phyloP scores from a whole-genome alignment of 2,797 vertebrate genomes.

The Helarctos malayanus region DNA sequence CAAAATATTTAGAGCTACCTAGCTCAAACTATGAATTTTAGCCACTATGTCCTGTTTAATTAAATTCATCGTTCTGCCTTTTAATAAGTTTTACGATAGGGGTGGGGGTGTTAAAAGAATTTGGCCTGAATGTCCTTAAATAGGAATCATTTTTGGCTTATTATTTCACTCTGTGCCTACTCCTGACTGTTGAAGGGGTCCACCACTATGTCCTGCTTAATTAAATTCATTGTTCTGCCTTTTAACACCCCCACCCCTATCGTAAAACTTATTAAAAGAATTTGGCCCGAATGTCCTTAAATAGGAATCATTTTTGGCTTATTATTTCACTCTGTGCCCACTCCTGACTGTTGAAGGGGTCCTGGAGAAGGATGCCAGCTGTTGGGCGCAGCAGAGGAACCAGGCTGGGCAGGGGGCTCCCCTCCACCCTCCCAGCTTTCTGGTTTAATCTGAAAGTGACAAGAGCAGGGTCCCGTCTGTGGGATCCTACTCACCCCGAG shows the following conservation, averaged over 20 bases:
- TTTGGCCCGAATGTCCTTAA: not conserved
- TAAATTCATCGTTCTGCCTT: not conserved
- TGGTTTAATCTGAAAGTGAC: too few relatives aligned
- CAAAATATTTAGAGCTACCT: not conserved
- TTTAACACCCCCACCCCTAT: too few relatives aligned
- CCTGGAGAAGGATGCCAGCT: not conserved
- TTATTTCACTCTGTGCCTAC: too few relatives aligned
- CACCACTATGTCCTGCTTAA: not conserved
- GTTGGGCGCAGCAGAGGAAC: not conserved
- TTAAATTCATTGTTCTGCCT: not conserved
- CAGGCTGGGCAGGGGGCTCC: accelerated
- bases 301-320: not conserved
- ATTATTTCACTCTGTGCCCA: too few relatives aligned
- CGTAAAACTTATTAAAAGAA: too few relatives aligned
- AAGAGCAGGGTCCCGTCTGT: not conserved
- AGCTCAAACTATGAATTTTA: not conserved
- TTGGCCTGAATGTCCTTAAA: too few relatives aligned
- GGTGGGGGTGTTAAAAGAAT: too few relatives aligned
- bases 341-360: not conserved
- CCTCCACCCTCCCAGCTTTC: accelerated
- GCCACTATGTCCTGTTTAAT: not conserved
- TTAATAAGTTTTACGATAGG: too few relatives aligned
- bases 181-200: too few relatives aligned
- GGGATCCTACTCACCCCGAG: not conserved
- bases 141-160: too few relatives aligned